A percentile compares a stretch with the other conserved stretches of the same genome.
Conservation (phyloP, 2,888 invertebrate species). For the Panopea generosa region DNA sequence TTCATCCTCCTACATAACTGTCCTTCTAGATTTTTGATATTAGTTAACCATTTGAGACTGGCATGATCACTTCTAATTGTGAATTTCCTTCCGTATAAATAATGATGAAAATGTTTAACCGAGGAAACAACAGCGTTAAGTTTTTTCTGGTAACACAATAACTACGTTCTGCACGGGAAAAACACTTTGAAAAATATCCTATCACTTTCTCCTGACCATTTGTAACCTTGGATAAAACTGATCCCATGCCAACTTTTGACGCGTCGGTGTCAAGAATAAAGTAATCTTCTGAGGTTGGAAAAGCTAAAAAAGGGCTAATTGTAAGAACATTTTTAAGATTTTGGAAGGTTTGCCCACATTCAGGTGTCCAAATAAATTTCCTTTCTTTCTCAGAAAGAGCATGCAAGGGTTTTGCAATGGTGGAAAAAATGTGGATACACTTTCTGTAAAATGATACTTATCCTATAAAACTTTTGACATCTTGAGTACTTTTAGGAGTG, state of each 20-base stretch:
- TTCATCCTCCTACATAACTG: neutral
- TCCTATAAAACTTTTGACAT: conserved; percentile 1
- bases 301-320: neutral
- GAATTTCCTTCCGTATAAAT: neutral
- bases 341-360: neutral
- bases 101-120: neutral
- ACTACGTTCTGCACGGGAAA: conserved; percentile 22
- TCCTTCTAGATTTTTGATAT: neutral
- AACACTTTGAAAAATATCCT: conserved; percentile 30
- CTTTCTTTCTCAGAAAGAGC: neutral
- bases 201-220: conserved; percentile 37
- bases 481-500: neutral
- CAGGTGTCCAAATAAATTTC: neutral
- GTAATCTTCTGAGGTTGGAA: neutral
- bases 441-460: neutral
- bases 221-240: conserved; percentile 25
- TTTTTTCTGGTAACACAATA: conserved; percentile 43
- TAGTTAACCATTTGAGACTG: neutral
- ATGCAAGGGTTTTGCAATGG: neutral
- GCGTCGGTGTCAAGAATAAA: conserved; percentile 37
- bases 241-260: conserved; percentile 11
- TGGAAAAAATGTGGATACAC: neutral
- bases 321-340: neutral
- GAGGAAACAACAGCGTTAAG: neutral
- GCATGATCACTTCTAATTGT: neutral